phyloP scores from a whole-genome alignment of 1,140 invertebrate genomes.

The Cepaea nemoralis region DNA sequence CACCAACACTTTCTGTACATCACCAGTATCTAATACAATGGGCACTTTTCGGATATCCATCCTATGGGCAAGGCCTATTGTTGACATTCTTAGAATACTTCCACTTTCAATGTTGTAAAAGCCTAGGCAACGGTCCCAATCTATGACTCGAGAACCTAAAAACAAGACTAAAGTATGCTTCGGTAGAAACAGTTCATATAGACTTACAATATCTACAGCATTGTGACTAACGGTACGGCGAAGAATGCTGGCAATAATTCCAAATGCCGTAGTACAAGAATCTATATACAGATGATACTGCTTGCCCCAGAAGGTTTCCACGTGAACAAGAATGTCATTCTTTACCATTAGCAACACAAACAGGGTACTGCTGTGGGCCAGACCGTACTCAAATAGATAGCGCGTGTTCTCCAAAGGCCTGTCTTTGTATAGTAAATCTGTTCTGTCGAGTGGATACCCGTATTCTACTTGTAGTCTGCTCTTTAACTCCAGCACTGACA shows the following conservation, averaged over 20 bases:
- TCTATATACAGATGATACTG: conserved; percentile 62
- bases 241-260: conserved; percentile 56
- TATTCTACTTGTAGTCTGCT: conserved; percentile 51
- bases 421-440: conserved; percentile 61
- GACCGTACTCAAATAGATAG: conserved; percentile 57
- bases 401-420: conserved; percentile 56
- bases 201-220: conserved; percentile 47
- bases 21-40: conserved; percentile 53
- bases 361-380: conserved; percentile 52
- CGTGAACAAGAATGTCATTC: conserved; percentile 61
- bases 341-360: conserved; percentile 60
- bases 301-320: conserved; percentile 66
- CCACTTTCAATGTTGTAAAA: conserved; percentile 53
- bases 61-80: conserved; percentile 55
- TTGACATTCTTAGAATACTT: conserved; percentile 53
- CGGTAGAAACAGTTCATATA: conserved; percentile 61
- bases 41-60: conserved; percentile 55
- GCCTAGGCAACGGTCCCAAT: conserved; percentile 59
- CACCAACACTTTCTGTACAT: conserved; percentile 49
- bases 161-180: conserved; percentile 58
- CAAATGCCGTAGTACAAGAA: conserved; percentile 57
- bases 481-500: conserved; percentile 59
- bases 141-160: conserved; percentile 46
- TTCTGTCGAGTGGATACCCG: conserved; percentile 58
- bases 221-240: conserved; percentile 55